Percentiles rank a stretch among this genome's conserved stretches.
These are phyloP conservation scores for Dicaeum eximium DNA, from an alignment of 2,113 vertebrate species.

Conservation along the genomic window DNA sequence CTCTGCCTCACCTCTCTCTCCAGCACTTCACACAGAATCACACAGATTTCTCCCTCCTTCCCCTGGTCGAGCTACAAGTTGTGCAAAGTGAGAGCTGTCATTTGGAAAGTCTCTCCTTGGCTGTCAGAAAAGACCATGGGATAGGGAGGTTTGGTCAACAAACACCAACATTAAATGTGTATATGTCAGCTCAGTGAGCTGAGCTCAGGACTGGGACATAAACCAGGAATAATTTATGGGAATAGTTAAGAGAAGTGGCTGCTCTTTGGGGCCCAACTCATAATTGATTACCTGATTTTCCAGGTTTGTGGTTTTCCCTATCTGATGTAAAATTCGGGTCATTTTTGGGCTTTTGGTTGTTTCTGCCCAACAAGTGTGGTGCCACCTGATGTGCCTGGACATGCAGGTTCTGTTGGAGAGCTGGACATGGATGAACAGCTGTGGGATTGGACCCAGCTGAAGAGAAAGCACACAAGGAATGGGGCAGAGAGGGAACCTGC, in stretches of 20 bases:
- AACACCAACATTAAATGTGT: fast-evolving
- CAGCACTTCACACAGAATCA: no score
- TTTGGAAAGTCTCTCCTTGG: not conserved
- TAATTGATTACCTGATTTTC: not conserved
- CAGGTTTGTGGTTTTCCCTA: not conserved
- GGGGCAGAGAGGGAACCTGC: not conserved
- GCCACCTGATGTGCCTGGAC: not conserved
- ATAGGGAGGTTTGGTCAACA: not conserved
- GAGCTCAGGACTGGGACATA: not conserved
- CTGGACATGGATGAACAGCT: not conserved
- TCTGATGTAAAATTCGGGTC: not conserved
- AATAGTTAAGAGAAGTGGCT: not conserved
- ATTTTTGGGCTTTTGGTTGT: not conserved
- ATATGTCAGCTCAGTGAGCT: not conserved
- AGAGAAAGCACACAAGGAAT: not conserved
- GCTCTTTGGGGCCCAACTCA: not conserved
- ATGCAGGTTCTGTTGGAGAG: fast-evolving
- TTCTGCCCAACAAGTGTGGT: not conserved
- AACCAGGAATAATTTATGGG: not conserved
- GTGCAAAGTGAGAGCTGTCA: not conserved
- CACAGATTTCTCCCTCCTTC: not conserved
- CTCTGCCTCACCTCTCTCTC: not conserved
- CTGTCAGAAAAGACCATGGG: not conserved
- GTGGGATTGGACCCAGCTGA: not conserved
- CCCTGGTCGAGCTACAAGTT: not conserved